Conservation (phyloP, 2,113 vertebrate species). For the Ciconia stormi region DNA sequence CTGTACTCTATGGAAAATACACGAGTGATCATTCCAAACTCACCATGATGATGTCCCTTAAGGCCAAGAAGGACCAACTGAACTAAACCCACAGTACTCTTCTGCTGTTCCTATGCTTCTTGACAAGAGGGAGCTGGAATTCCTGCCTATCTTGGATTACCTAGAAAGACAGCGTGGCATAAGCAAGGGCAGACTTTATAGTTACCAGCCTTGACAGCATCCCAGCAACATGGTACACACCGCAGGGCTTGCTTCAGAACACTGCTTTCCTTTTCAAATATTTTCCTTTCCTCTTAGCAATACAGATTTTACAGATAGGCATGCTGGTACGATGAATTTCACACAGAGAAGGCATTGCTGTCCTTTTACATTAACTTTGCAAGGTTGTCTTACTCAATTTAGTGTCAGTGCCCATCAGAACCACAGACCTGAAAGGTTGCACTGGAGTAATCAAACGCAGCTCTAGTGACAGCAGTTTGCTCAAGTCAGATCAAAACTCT, state of each 20-base stretch:
- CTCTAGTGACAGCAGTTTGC: neutral
- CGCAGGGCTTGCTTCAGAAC: neutral
- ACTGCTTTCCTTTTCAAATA: neutral
- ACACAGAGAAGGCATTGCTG: neutral
- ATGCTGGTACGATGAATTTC: neutral
- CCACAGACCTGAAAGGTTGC: neutral
- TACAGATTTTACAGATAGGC: neutral
- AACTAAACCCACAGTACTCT: neutral
- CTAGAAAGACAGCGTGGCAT: neutral
- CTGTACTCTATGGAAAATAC: neutral
- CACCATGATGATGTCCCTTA: neutral
- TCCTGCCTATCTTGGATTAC: neutral
- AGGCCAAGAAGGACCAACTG: neutral
- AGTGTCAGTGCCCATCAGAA: neutral
- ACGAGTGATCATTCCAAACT: neutral
- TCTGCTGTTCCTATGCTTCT: neutral
- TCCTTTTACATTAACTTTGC: neutral
- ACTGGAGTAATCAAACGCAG: neutral
- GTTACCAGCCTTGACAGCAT: neutral
- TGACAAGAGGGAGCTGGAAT: neutral
- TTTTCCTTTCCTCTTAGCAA: neutral
- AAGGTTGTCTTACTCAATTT: neutral
- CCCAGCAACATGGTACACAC: neutral
- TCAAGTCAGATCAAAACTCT: neutral
- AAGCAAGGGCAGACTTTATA: neutral